phyloP scores from a whole-genome alignment of 2,888 invertebrate genomes.

The Scaptomyza reducta region DNA sequence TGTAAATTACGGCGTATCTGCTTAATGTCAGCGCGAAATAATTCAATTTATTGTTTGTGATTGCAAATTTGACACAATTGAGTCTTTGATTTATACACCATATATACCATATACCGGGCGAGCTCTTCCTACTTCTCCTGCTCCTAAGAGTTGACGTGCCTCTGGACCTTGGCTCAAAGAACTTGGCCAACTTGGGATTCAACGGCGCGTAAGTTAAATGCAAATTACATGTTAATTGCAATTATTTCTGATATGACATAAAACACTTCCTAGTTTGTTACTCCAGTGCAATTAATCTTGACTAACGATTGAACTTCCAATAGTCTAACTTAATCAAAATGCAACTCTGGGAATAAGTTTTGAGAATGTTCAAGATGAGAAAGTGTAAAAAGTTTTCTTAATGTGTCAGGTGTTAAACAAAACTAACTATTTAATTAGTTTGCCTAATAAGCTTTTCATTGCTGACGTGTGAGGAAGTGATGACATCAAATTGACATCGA shows the following conservation, averaged over 20 bases:
- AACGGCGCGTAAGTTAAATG: conserved; percentile 61
- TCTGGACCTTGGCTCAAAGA: conserved; percentile 8
- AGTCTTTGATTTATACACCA: conserved; percentile 53
- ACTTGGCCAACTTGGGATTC: conserved; percentile 27
- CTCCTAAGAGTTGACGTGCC: neutral
- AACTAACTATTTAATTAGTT: conserved; percentile 3
- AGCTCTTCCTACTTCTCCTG: conserved; percentile 11
- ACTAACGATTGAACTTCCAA: conserved; percentile 34
- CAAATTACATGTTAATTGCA: conserved; percentile 61
- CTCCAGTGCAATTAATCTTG: conserved; percentile 40
- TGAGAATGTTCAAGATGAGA: too few relatives aligned
- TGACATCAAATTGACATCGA: neutral
- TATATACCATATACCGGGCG: neutral
- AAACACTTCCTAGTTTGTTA: conserved; percentile 54
- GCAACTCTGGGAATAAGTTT: neutral
- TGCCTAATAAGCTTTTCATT: conserved; percentile 14
- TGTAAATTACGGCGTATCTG: conserved; percentile 57
- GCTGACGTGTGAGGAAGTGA: conserved; percentile 37
- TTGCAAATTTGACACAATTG: conserved; percentile 73
- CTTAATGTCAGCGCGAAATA: conserved; percentile 60
- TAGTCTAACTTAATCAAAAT: conserved; percentile 5
- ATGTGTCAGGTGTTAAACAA: neutral
- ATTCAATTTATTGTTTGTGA: conserved; percentile 67
- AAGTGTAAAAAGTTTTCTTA: too few relatives aligned
- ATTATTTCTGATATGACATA: conserved; percentile 62